Evolutionary conservation across 37 sponge, comb jelly and placozoan genomes (phyloP), one percentile per base, ranked within the genome.

Genomic region (Diacarnus erythraeanus): DNA sequence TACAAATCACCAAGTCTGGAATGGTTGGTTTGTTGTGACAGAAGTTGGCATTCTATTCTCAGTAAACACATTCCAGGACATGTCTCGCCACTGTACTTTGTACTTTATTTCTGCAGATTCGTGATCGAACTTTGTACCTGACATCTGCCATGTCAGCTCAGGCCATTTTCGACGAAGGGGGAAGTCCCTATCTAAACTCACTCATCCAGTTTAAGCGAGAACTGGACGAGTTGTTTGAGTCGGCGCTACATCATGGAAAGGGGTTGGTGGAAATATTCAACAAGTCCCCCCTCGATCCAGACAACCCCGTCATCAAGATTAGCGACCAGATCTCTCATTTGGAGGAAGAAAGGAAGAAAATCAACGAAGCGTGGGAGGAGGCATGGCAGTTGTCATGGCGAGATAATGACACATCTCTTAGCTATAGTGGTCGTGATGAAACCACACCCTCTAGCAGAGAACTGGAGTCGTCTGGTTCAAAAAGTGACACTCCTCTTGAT

Each of bases 301-400:
- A 38, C 9, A 3, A 34, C 38, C 41, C 37, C 61, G 74, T 37
- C 29, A 5, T 9, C 37, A 74, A 36, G 40, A 64, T 75, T 34
- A 42, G 59, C 18, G 36, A 1, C 15, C 66, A 75, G 38, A 26
- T 74, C 71, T 31, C 59, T n/a, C 15, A 10, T 23, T 12, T 81
- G 59, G 31, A 40, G 43, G 63, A 38, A 10, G 30, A 72, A 39
- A 69, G 37, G 22, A 44, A 30, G 10, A 10, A 15, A 5, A 42
- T 80, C 1, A 67, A 80, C 25, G 78, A 78, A 42, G 36, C 65
- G 64, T 78, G 78, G 78, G n/a, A 36, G 44, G 60, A 78, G 3
- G 78, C 78, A 43, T 31, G 35, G 44, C 36, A 65, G 30, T n/a
- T n/a, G n/a, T n/a, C n/a, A n/a, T n/a, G n/a, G n/a, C n/a, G n/a